phyloP scores from a whole-genome alignment of 92 coral and sea anemone species.

The Palythoa heliodiscus region DNA sequence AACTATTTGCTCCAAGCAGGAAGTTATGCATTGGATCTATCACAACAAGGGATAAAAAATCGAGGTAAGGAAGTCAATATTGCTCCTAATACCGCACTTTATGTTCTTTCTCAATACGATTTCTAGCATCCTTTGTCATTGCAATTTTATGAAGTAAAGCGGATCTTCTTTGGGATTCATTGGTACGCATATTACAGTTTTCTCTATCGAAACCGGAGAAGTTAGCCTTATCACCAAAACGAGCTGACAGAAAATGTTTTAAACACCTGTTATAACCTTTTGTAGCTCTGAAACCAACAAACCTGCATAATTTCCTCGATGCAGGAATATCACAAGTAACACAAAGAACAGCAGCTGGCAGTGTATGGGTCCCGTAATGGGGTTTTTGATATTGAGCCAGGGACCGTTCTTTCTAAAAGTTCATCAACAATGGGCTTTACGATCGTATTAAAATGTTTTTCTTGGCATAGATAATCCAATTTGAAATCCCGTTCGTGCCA shows the following conservation, averaged over 20 bases:
- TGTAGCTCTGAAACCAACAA: slow-evolving; percentile 20
- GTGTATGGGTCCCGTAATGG: slow-evolving; percentile 25
- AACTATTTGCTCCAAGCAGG: slow-evolving; percentile 6
- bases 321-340: slow-evolving; percentile 55
- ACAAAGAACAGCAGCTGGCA: slow-evolving; percentile 44
- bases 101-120: neutral
- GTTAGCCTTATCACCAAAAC: slow-evolving; percentile 43
- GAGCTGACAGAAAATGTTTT: slow-evolving; percentile 40
- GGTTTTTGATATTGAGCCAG: slow-evolving; percentile 30
- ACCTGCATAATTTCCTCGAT: slow-evolving; percentile 49
- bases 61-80: slow-evolving; percentile 2
- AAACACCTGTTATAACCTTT: slow-evolving; percentile 52
- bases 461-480: no score
- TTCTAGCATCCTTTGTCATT: neutral
- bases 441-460: slow-evolving; percentile 10
- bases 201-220: neutral
- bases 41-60: neutral
- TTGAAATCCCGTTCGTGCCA: no score
- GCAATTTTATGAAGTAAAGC: neutral
- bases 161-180: slow-evolving; percentile 7
- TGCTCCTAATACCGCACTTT: neutral
- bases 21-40: slow-evolving; percentile 33
- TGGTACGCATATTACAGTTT: slow-evolving; percentile 34
- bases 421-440: slow-evolving; percentile 29
- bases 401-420: slow-evolving; percentile 36